Percentiles rank a stretch among this genome's conserved stretches.
phyloP scores from a whole-genome alignment of 2,113 vertebrate genomes.

The Pogonocichla stellata region DNA sequence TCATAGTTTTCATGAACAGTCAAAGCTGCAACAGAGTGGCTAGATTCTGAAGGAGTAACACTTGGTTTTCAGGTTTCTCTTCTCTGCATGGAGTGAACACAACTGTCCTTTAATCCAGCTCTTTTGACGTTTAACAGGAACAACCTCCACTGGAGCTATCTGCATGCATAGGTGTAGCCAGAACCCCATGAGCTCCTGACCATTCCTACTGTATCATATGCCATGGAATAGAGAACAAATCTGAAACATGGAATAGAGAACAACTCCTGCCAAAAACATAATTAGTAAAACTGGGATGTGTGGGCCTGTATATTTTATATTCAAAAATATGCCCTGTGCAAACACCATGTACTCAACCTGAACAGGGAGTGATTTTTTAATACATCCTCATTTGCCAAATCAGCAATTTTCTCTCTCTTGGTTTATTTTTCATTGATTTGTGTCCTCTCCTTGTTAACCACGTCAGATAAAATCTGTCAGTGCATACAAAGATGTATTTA shows the following conservation, averaged over 20 bases:
- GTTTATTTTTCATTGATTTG: not conserved
- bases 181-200: not conserved
- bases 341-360: not conserved
- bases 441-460: not conserved
- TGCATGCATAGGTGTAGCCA: not conserved
- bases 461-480: not conserved
- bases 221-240: not conserved
- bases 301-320: not conserved
- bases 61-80: not conserved
- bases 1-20: not conserved
- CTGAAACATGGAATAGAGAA: not conserved
- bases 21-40: not conserved
- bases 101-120: not conserved
- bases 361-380: not conserved
- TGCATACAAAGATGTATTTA: not conserved
- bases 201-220: not conserved
- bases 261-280: not conserved
- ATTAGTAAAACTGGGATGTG: not conserved
- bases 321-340: not conserved
- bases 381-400: not conserved
- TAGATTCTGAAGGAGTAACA: not conserved
- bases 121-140: not conserved
- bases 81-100: not conserved
- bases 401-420: not conserved
- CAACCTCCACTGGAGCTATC: not conserved